Evolutionary conservation across 2,888 invertebrate species (phyloP).

Genomic region (Iselma pallidipennis): DNA sequence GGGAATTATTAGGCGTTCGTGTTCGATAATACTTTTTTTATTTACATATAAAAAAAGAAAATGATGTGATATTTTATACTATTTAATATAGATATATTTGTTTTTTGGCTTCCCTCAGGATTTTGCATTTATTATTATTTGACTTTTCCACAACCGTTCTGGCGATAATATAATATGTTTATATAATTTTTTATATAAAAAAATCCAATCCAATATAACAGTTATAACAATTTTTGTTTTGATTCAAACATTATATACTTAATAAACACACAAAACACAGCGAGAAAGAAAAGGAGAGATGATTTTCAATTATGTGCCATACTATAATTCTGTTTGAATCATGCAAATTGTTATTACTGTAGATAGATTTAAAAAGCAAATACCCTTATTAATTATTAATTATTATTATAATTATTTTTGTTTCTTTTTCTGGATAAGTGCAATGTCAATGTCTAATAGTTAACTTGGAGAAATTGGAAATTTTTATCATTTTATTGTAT

Average conservation of each 20-base stretch:
- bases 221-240: constrained; percentile 9
- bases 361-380: constrained; percentile 48
- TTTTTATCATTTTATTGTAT: too few relatives aligned
- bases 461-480: constrained; percentile 26
- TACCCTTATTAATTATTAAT: too few relatives aligned
- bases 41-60: constrained; percentile 52
- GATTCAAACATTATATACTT: constrained; percentile 13
- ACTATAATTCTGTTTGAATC: constrained; percentile 32
- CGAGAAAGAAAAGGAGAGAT: constrained; percentile 22
- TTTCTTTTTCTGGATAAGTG: constrained; percentile 53
- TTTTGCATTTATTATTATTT: constrained; percentile 42
- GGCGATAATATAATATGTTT: constrained; percentile 17
- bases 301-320: constrained; percentile 48
- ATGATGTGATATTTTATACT: constrained; percentile 58
- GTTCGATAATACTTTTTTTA: constrained; percentile 48
- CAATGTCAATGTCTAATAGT: constrained; percentile 52
- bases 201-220: background rate
- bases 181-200: constrained; percentile 1
- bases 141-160: constrained; percentile 20
- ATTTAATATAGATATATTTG: constrained; percentile 51
- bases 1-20: constrained; percentile 36
- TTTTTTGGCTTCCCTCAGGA: constrained; percentile 53
- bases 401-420: too few relatives aligned
- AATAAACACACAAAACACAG: too few relatives aligned
- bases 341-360: constrained; percentile 46